These are phyloP conservation scores for Cryptotermes secundus DNA, from an alignment of 1,140 invertebrate genomes.

Conservation along the genomic window DNA sequence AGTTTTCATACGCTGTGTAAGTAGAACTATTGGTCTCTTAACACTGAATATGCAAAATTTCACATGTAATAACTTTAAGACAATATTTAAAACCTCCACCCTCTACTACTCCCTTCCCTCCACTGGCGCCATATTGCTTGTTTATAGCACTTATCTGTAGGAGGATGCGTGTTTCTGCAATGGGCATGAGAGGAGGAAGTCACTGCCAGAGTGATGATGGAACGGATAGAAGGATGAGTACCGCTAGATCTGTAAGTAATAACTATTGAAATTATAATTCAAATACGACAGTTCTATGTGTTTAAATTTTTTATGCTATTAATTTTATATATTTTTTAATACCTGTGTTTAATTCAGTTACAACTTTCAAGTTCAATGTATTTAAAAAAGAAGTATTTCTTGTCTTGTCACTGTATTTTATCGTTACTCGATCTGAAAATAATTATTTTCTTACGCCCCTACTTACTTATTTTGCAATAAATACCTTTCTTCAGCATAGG, in stretches of 20 bases:
- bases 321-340: background rate
- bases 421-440: slow-evolving; percentile 3
- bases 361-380: background rate
- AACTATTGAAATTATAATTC: background rate
- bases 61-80: no score
- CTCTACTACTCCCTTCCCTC: no score
- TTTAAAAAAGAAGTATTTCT: background rate
- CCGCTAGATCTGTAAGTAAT: background rate
- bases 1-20: background rate
- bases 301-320: background rate
- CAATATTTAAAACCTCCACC: no score
- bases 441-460: background rate
- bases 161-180: background rate
- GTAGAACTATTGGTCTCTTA: background rate
- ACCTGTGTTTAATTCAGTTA: background rate
- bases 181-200: background rate
- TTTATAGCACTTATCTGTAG: background rate
- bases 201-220: slow-evolving; percentile 3
- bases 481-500: background rate
- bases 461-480: background rate
- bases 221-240: background rate
- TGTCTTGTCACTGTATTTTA: background rate
- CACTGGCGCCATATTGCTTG: background rate
- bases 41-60: background rate
- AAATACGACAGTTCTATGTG: background rate